Base-by-base conservation (phyloP, 2,797 vertebrate genomes). In the Heteromormyrus szaboi region DNA sequence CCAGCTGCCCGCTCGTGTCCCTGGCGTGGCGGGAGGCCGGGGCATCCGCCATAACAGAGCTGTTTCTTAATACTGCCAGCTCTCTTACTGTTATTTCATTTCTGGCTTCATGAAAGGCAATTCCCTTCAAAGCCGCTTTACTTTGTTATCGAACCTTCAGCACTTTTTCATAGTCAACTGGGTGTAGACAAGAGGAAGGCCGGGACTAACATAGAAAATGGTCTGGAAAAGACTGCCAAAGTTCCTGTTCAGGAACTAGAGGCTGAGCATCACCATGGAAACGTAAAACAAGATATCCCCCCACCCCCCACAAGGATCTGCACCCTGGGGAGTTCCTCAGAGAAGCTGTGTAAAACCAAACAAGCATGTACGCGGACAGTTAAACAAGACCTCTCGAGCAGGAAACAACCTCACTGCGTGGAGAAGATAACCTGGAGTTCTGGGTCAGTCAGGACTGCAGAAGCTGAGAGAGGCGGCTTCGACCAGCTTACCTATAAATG, bases 371-470 rank as follows among this genome's bases (percentile, higher is more conserved):
- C 29, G 4, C 12, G 65, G 65, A 72, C 65, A 72, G 65, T 72
- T 72, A 37, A 72, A 72, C 29, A 37, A 72, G 65, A 37, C 29
- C 29, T 37, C 79, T 44, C 2, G 9, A 48, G 79, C n/a, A 11
- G n/a, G 79, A 48, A 22, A 3, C 79, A 22, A 83, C 25, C 37
- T 83, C 44, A 44, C 37, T 44, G 0, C 29, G 2, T 81, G 37
- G 76, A 41, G 37, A 3, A n/a, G 48, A 68, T 62, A 59, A 91
- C 88, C 93, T 93, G 90, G 93, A 93, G 94, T 94, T 93, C 93
- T 81, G 91, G 91, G 76, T 91, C 88, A 90, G 93, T 89, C 11
- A 86, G 48, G 46, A 12, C n/a, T 51, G 44, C 81, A 51, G n/a
- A 50, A 51, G 48, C 44, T 12, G 46, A 46, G 79, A 50, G 41